These are phyloP conservation scores for Notechis scutatus DNA, from an alignment of 2,113 vertebrate species.

Conservation along the genomic window DNA sequence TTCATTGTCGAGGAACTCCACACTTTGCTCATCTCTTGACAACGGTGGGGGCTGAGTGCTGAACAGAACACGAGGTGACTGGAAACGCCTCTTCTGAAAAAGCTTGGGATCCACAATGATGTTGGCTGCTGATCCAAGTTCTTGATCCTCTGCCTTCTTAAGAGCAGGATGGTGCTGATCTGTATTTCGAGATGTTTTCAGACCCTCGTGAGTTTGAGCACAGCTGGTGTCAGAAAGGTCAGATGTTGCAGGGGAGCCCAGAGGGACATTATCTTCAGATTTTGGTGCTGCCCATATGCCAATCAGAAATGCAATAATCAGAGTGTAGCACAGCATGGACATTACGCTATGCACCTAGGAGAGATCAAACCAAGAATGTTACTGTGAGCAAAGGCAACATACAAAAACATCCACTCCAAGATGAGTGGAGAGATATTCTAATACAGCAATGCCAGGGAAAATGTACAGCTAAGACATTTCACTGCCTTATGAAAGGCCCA, in stretches of 20 bases:
- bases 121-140: constrained; percentile 63
- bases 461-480: background rate
- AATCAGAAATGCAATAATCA: constrained; percentile 93
- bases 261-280: constrained; percentile 82
- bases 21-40: constrained; percentile 60
- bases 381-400: constrained; percentile 2
- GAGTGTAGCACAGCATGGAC: constrained; percentile 97
- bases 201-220: constrained; percentile 59
- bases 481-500: background rate
- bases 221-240: constrained; percentile 59
- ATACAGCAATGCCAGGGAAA: background rate
- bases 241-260: constrained; percentile 64
- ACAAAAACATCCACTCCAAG: background rate
- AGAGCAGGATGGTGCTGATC: constrained; percentile 49
- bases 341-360: constrained; percentile 79
- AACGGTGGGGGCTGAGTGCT: constrained; percentile 79
- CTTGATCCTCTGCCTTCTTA: constrained; percentile 42
- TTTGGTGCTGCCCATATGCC: constrained; percentile 90
- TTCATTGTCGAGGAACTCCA: constrained; percentile 52
- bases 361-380: constrained; percentile 47
- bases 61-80: constrained; percentile 88
- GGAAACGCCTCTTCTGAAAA: constrained; percentile 83
- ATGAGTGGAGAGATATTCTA: background rate
- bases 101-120: constrained; percentile 88
- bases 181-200: constrained; percentile 64